Conservation (phyloP, 2,888 invertebrate species). For the Drosophila longiperda region DNA sequence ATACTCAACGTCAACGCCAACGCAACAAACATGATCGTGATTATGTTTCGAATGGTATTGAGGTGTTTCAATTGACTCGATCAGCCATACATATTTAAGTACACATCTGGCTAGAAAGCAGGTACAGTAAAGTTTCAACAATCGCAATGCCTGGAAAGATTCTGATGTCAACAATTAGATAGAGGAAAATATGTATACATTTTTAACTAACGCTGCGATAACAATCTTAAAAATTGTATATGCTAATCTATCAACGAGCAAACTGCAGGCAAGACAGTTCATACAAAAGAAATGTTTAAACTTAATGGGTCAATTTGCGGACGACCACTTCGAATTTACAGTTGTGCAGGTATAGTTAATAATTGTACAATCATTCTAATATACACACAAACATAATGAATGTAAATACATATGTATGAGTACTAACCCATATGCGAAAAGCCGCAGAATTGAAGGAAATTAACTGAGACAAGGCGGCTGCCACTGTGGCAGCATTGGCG, state of each 20-base stretch:
- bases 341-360: slow-evolving; percentile 25
- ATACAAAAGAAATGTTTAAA: slow-evolving; percentile 36
- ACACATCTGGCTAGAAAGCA: background rate
- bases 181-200: background rate
- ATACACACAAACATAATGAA: slow-evolving; percentile 6
- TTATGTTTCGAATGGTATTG: slow-evolving; percentile 27
- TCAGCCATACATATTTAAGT: slow-evolving; percentile 8
- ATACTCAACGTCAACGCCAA: slow-evolving; percentile 9
- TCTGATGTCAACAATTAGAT: background rate
- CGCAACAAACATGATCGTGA: slow-evolving; percentile 26
- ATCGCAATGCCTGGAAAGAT: background rate
- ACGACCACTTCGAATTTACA: slow-evolving; percentile 47
- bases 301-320: slow-evolving; percentile 69
- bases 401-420: slow-evolving; percentile 12
- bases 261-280: slow-evolving; percentile 6
- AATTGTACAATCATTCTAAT: slow-evolving; percentile 15
- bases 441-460: slow-evolving; percentile 67
- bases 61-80: slow-evolving; percentile 5
- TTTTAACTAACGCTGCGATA: slow-evolving; percentile 2
- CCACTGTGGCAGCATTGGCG: slow-evolving; percentile 28
- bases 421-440: slow-evolving; percentile 59
- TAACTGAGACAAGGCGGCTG: slow-evolving; percentile 41
- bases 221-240: slow-evolving; percentile 11
- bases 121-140: background rate
- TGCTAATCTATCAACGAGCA: slow-evolving; percentile 32